Conservation (phyloP, 2,888 invertebrate genomes). For the Drosophila mimetica region DNA sequence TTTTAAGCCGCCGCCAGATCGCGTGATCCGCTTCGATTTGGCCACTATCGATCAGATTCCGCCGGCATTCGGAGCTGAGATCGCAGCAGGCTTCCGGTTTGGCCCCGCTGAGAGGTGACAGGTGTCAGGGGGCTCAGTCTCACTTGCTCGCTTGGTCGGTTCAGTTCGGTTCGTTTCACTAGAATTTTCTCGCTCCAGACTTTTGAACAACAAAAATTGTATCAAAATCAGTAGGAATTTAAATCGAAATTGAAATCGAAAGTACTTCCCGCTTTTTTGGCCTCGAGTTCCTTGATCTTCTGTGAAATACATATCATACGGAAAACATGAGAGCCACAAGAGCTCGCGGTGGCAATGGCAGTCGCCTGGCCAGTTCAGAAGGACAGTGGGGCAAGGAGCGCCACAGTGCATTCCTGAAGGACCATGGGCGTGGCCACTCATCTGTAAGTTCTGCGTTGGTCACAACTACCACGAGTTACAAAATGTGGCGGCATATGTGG, state of each 20-base stretch:
- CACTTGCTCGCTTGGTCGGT: slow-evolving; percentile 31
- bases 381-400: slow-evolving; percentile 1
- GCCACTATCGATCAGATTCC: no score
- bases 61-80: neutral
- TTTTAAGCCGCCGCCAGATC: slow-evolving; percentile 11
- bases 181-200: neutral
- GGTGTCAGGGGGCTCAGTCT: slow-evolving; percentile 45
- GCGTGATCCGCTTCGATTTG: slow-evolving; percentile 25
- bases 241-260: slow-evolving; percentile 9
- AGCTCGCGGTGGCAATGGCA: slow-evolving; percentile 23
- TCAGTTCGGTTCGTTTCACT: slow-evolving; percentile 36
- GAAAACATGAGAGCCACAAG: slow-evolving; percentile 50
- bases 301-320: neutral
- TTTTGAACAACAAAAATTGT: slow-evolving; percentile 17
- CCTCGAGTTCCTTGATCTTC: neutral
- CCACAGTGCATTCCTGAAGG: neutral
- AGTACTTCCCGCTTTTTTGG: neutral
- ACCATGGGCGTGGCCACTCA: neutral
- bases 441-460: neutral
- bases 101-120: neutral
- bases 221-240: slow-evolving; percentile 1
- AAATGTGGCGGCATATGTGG: no score
- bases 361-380: slow-evolving; percentile 37
- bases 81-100: slow-evolving; percentile 24
- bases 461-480: no score